Base-by-base conservation (phyloP, 2,113 vertebrate genomes). In the Brienomyrus brachyistius region DNA sequence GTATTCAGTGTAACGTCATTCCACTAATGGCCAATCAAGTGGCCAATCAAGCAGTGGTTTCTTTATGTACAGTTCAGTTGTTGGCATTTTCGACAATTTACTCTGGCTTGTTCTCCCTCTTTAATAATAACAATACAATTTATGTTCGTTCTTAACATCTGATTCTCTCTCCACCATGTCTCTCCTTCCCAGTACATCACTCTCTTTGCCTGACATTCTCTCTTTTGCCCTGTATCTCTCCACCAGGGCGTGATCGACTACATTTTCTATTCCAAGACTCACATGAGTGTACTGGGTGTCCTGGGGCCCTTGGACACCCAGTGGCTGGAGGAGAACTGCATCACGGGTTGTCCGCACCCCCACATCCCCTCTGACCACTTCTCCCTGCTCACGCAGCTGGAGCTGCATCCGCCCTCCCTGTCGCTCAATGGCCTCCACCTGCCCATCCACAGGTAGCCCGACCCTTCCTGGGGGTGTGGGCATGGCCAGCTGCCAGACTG, bases 341-440 rank as follows among this genome's bases (percentile, higher is more conserved):
- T 99, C 96, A 98, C 97, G n/a, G 98, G 98, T 92, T 99, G 98
- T 95, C 98, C 98, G 11, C 98, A 99, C 95, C 98, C 98, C 89
- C 98, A 99, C 96, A 97, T 99, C 97, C 98, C 98, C 95, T 99
- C 98, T 80, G 98, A 99, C 97, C 98, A 99, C 97, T 99, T 99
- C 96, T 99, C 98, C 93, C 97, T 99, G 95, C 96, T 99, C 96
- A 97, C 98, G 92, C 98, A 99, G 96, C 97, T 99, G 95, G 98
- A 99, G 96, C 97, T 99, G 90, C 98, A 96, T 89, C 96, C 96
- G 70, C 95, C 96, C 93, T 95, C 95, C 92, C 94, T 96, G 92
- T 95, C 97, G 50, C 95, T 99, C 94, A 99, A 99, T 89, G 98
- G 98, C 90, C 96, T 99, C 94, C 98, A 99, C 95, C 96, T 98